Conservation (phyloP, 2,888 invertebrate genomes). For the Corbicula japonica region DNA sequence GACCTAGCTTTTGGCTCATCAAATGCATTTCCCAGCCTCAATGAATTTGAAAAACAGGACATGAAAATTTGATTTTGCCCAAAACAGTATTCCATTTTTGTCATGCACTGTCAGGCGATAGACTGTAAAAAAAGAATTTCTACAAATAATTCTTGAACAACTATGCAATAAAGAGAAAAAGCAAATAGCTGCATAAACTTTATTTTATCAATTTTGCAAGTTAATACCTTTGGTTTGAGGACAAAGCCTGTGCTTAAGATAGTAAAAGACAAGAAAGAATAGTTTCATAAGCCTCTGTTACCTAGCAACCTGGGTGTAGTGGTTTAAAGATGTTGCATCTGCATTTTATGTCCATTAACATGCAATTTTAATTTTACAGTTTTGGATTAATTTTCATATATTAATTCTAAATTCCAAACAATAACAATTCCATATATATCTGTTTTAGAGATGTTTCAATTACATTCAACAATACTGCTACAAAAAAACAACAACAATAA, state of each 20-base stretch:
- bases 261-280: conserved; percentile 33
- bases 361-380: conserved; percentile 1
- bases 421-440: no score
- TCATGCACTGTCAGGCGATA: no score
- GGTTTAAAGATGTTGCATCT: background rate
- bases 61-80: no score
- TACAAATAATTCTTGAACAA: no score
- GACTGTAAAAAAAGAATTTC: no score
- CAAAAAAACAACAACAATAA: no score
- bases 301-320: background rate
- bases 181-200: conserved; percentile 60
- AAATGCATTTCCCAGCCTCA: no score
- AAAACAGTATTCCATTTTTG: no score
- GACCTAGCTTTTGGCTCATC: no score
- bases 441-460: no score
- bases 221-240: conserved; percentile 42
- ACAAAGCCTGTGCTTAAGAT: conserved; percentile 35
- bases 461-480: no score
- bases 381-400: conserved; percentile 1
- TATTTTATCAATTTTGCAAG: conserved; percentile 47
- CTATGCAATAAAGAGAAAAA: conserved; percentile 43
- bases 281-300: conserved; percentile 14
- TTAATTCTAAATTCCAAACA: background rate
- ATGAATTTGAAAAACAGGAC: no score
- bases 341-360: background rate